A percentile compares a stretch with the other conserved stretches of the same genome.
These are phyloP conservation scores for Oncorhynchus masou DNA, from an alignment of 2,113 vertebrate genomes.

Conservation along the genomic window DNA sequence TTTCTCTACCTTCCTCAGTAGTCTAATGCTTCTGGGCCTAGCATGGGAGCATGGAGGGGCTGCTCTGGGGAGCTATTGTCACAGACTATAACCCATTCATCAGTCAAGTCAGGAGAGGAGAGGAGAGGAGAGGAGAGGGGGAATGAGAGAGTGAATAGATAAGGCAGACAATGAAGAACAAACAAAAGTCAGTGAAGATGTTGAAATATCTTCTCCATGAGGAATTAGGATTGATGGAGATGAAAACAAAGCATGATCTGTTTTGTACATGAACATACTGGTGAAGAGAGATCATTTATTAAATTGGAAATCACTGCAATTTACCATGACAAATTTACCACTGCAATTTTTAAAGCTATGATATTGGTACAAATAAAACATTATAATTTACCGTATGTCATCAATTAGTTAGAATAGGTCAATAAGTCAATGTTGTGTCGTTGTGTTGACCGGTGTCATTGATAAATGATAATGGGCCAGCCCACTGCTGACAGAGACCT, in stretches of 20 bases:
- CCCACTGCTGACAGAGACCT: conserved; percentile 72
- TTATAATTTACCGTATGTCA: too few species aligned
- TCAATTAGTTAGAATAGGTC: conserved; percentile 18
- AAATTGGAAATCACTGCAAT: not conserved
- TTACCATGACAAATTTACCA: too few species aligned
- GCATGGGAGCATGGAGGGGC: conserved; percentile 4
- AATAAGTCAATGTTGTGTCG: conserved; percentile 58
- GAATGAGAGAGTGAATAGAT: not conserved
- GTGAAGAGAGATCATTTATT: not conserved
- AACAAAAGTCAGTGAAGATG: not conserved
- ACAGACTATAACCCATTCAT: conserved; percentile 42
- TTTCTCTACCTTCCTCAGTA: not conserved
- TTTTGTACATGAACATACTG: not conserved
- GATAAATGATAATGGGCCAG: conserved; percentile 60
- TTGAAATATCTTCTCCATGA: not conserved
- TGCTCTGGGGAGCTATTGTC: conserved; percentile 46
- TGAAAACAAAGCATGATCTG: not conserved
- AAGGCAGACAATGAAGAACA: not conserved
- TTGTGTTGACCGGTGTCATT: conserved; percentile 53
- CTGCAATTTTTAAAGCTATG: too few species aligned
- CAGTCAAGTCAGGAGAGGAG: conserved; percentile 26
- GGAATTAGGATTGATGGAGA: not conserved
- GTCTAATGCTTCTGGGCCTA: conserved; percentile 4
- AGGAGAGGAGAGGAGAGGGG: conserved; percentile 16
- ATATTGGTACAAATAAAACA: too few species aligned